These are phyloP conservation scores for Mastomys coucha DNA, from an alignment of 2,113 vertebrate species.

Conservation along the genomic window DNA sequence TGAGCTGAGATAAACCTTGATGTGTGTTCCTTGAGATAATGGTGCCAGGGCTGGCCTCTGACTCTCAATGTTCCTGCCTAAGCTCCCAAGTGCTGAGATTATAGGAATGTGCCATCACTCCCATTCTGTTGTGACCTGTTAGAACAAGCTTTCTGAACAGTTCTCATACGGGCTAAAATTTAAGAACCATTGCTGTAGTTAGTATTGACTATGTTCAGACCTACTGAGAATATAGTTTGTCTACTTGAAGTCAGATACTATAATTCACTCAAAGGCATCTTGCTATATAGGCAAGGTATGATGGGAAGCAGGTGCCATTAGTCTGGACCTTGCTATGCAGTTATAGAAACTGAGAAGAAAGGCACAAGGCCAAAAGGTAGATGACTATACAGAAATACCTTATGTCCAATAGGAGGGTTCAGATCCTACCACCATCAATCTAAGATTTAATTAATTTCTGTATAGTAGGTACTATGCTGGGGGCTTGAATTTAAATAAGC, in stretches of 20 bases:
- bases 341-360: background rate
- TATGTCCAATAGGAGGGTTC: background rate
- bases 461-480: background rate
- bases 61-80: background rate
- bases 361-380: background rate
- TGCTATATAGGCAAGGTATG: background rate
- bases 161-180: background rate
- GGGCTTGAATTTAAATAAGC: background rate
- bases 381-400: background rate
- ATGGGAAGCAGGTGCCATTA: background rate
- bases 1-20: background rate
- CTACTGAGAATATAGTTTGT: background rate
- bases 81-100: background rate
- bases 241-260: background rate
- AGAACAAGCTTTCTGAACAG: background rate
- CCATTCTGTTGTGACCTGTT: background rate
- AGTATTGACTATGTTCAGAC: background rate
- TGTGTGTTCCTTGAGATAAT: background rate
- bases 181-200: background rate
- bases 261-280: background rate
- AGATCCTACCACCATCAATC: background rate
- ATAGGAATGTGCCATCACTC: background rate
- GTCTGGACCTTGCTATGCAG: background rate
- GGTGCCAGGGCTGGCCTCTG: background rate
- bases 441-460: background rate